These are phyloP conservation scores for Aleiodes leptofemur DNA, from an alignment of 2,888 invertebrate species.

Conservation along the genomic window DNA sequence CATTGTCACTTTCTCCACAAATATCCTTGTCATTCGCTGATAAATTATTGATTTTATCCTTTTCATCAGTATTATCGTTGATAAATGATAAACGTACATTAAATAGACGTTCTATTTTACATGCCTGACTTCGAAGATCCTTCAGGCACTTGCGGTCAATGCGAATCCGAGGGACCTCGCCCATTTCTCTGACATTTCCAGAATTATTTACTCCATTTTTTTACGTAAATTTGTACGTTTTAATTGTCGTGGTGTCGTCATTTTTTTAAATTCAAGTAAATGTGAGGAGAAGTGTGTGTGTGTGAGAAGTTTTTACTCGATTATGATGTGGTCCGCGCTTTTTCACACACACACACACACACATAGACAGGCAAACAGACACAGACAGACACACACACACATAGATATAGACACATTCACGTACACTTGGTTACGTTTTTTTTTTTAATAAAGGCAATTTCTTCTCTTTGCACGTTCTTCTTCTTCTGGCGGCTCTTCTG, in stretches of 20 bases:
- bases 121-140: conserved; percentile 50
- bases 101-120: conserved; percentile 54
- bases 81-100: conserved; percentile 49
- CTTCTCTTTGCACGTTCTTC: neutral
- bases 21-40: conserved; percentile 33
- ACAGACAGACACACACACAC: too few relatives aligned
- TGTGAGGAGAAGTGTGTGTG: too few relatives aligned
- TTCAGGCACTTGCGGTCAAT: conserved; percentile 55
- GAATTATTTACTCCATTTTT: neutral
- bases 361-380: too few relatives aligned
- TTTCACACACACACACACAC: too few relatives aligned
- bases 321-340: too few relatives aligned
- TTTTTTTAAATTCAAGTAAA: too few relatives aligned
- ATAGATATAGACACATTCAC: too few relatives aligned
- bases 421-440: neutral
- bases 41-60: neutral
- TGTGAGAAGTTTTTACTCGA: too few relatives aligned
- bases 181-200: conserved; percentile 61
- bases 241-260: too few relatives aligned
- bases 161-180: conserved; percentile 60
- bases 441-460: neutral
- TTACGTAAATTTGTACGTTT: neutral
- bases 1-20: conserved; percentile 42
- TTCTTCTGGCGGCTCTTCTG: neutral
- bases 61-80: neutral